Evolutionary conservation across 2,797 vertebrate species (phyloP), one percentile per base, ranked within the genome.

Genomic region (Tragelaphus eurycerus): DNA sequence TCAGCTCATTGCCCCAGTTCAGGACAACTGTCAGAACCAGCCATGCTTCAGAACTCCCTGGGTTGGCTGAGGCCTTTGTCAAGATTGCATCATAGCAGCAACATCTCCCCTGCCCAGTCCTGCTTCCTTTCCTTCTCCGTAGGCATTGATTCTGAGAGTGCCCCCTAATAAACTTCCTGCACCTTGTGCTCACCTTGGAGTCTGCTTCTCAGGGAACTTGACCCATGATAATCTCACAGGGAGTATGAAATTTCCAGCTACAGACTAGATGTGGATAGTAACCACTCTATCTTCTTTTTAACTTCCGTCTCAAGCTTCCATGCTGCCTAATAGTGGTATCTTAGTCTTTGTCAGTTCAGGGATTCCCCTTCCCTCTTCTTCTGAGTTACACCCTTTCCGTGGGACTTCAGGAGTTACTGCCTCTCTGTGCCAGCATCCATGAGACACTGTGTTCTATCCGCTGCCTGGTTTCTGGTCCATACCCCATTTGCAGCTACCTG

Each of bases 211-310:
- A 21, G 5, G 48, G 46, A 92, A 46, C 14, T 31, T 2, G 14
- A 10, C 67, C 74, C 79, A 3, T 1, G 11, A 9, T 52, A 25
- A 0, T 59, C 17, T 15, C 12, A 0, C 1, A 27, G 17, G 27
- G 27, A n/a, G 14, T 10, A 1, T 50, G 31, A 21, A 27, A 55
- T 55, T 14, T 60, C 71, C 31, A 57, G 17, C 81, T 83, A 3
- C 46, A 55, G 23, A 14, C 43, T 64, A 27, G 15, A 64, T 23
- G 12, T 55, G 25, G 60, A 54, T 54, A 48, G 14, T 14, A n/a
- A 59, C 17, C n/a, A 74, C 31, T 82, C 15, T 54, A 0, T 27
- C 38, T 23, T 60, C 31, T 54, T 86, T n/a, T 23, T 23, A 7
- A 59, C 59, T 86, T 78, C 79, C 10, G 2, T 38, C 78, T 76